Evolutionary conservation across 92 coral and sea anemone genomes (phyloP).

Genomic region (Anthopleura xanthogrammica): DNA sequence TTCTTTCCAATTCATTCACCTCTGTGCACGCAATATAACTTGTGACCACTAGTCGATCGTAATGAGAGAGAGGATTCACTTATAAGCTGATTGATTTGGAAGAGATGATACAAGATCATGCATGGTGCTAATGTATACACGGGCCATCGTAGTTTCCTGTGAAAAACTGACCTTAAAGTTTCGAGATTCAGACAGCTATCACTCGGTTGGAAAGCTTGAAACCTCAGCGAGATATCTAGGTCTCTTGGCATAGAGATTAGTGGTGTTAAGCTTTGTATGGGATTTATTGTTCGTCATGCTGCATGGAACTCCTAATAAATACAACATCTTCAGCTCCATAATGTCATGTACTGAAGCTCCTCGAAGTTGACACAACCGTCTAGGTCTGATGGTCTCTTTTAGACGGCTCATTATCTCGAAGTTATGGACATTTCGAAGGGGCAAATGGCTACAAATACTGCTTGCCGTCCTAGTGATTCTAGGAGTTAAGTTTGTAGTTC

Average conservation of each 20-base stretch:
- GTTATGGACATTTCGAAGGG: conserved; percentile 34
- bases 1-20: conserved; percentile 1
- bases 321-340: not conserved
- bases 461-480: not conserved
- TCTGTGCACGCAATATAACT: not conserved
- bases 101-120: not conserved
- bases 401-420: conserved; percentile 31
- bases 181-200: conserved; percentile 8
- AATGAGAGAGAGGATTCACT: conserved; percentile 4
- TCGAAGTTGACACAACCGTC: conserved; percentile 23
- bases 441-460: conserved; percentile 29
- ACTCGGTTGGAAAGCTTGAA: conserved; percentile 23
- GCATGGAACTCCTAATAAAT: conserved; percentile 6
- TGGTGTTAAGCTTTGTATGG: conserved; percentile 10
- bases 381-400: conserved; percentile 39
- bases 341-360: not conserved
- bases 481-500: conserved; percentile 15
- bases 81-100: not conserved
- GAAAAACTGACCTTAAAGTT: conserved; percentile 1
- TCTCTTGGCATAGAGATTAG: not conserved
- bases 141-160: not conserved
- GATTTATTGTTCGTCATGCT: conserved; percentile 21
- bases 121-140: conserved; percentile 9
- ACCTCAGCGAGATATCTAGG: conserved; percentile 26
- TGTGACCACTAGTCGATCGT: not conserved